Percentiles rank a stretch among this genome's conserved stretches.
Conservation (phyloP, 2,113 vertebrate species). For the Rhea americana region DNA sequence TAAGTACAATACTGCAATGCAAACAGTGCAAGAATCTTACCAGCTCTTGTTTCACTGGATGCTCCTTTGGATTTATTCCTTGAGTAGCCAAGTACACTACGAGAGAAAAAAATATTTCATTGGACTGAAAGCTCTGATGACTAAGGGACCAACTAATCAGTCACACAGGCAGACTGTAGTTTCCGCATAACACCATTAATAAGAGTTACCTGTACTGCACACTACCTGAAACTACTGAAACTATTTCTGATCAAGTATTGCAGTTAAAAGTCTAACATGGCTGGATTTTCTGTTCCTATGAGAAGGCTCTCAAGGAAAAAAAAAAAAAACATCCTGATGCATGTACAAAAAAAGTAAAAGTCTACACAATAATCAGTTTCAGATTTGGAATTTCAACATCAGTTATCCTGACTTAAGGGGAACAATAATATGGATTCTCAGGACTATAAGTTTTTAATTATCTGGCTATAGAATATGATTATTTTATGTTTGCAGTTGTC, state of each 20-base stretch:
- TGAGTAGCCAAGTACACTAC: slow-evolving; percentile 92
- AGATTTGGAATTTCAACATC: not conserved
- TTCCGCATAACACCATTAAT: not conserved
- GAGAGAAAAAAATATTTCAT: slow-evolving; percentile 9
- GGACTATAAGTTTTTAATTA: not conserved
- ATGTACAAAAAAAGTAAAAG: not conserved
- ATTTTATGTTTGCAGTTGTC: not conserved
- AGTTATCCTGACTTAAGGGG: not conserved
- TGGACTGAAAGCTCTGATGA: not conserved
- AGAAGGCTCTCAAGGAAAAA: not conserved
- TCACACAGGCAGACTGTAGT: not conserved
- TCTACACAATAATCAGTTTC: not conserved
- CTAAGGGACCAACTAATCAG: not conserved
- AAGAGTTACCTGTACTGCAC: not conserved
- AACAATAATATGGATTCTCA: not conserved
- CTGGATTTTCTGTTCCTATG: not conserved
- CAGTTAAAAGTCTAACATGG: not conserved
- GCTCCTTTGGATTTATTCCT: slow-evolving; percentile 95
- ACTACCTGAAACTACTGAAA: not conserved
- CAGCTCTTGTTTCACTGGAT: slow-evolving; percentile 95
- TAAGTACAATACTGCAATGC: not conserved
- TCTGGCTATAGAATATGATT: not conserved
- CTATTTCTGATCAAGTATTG: not conserved
- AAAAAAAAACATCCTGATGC: not conserved
- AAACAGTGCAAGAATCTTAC: slow-evolving; percentile 73